Base-by-base conservation (phyloP, 2,113 vertebrate species). In the Forbesichthys agassizii region DNA sequence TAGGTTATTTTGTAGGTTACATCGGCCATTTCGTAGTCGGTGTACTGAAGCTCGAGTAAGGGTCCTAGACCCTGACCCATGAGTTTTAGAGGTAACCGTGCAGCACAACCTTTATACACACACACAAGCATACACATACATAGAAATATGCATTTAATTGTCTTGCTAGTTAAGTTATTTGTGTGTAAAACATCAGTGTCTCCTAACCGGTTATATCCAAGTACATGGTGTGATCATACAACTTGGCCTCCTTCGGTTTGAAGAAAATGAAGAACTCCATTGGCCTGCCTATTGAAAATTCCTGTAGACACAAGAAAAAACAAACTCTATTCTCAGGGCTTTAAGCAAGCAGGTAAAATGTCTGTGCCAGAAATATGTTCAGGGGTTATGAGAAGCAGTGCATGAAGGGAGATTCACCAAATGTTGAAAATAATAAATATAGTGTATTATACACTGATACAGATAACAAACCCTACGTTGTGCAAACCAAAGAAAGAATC, bases 141-240 rank as follows among this genome's bases (percentile, higher is more conserved):
- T 11, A 54, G 0, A 60, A 54, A 69, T 11, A 80, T 11, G 56
- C 42, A 64, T 42, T 42, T 42, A 42, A 42, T 27, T 27, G 27
- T 27, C 36, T 42, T 42, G 36, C 36, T 42, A 42, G 5, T 42
- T 4, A 8, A 42, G 36, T 42, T 42, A 8, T 42, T 5, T 42
- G 36, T 5, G 3, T 42, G 36, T 42, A 11, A 36, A 13, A 53
- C n/a, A 53, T 6, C 16, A n/a, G 13, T 48, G 9, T 61, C n/a
- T 48, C 33, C 46, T n/a, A 90, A 94, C 95, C 96, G 93, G 95
- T 93, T 80, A 98, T 84, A 65, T 94, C 75, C 36, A 95, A 98
- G 76, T 95, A 96, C 47, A 95, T 53, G 0, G 83, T 92, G 48
- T 91, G 90, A 2, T 95, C 89, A 83, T 94, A 95, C 33, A 93